A percentile compares a stretch with the other conserved stretches of the same genome.
Conservation (phyloP, 2,797 vertebrate genomes). For the Iguana delicatissima region DNA sequence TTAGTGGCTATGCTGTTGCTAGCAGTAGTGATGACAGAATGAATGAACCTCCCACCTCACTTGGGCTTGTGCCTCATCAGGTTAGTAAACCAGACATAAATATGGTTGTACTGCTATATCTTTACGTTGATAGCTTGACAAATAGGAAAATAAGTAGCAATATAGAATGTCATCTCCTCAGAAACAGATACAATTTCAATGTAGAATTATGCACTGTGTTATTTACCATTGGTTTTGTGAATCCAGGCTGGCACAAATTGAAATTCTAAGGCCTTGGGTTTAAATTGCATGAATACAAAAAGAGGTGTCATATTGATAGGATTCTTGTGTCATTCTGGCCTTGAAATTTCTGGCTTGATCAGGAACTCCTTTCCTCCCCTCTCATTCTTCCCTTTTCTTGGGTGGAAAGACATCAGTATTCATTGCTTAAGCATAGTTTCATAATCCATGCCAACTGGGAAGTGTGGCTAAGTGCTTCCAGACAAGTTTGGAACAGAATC, state of each 20-base stretch:
- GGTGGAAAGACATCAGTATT: not conserved
- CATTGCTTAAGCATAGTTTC: not conserved
- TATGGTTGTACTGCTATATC: not conserved
- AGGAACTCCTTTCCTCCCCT: not conserved
- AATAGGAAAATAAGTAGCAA: not conserved
- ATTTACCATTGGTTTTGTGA: not conserved
- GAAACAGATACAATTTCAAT: not conserved
- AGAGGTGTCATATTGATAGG: not conserved
- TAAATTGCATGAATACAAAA: not conserved
- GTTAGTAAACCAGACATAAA: conserved; percentile 78
- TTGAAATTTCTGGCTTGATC: not conserved
- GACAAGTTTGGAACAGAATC: not conserved
- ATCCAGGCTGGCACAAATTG: not conserved
- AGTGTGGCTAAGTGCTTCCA: not conserved
- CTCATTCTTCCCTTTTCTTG: not conserved
- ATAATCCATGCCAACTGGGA: not conserved
- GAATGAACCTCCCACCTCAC: conserved; percentile 97
- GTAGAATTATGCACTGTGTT: not conserved
- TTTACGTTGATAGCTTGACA: not conserved
- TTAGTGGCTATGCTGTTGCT: conserved; percentile 94
- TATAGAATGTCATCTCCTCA: not conserved
- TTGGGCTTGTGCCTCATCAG: conserved; percentile 98
- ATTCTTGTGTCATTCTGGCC: not conserved
- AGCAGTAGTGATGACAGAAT: conserved; percentile 98
- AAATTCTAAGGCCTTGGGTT: not conserved